A percentile compares a stretch with the other conserved stretches of the same genome.
phyloP scores from a whole-genome alignment of 2,797 vertebrate species.

The Poecilia velifera region DNA sequence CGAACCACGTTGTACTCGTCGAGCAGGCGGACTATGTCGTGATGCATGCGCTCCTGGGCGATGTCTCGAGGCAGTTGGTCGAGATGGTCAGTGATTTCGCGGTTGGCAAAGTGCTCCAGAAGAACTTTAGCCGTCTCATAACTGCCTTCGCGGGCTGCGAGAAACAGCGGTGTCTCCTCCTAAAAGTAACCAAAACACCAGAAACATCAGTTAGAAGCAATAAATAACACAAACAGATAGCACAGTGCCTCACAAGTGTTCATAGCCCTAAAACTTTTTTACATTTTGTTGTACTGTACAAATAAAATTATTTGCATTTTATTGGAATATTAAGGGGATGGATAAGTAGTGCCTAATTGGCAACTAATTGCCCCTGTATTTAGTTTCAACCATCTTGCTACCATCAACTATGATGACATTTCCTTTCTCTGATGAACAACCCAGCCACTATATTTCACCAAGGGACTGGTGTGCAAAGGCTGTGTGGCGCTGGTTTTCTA shows the following conservation, averaged over 20 bases:
- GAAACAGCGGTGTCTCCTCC: conserved; percentile 97
- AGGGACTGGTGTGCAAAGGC: background rate
- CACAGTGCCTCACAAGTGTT: background rate
- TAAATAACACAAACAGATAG: background rate
- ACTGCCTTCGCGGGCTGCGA: conserved; percentile 96
- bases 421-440: background rate
- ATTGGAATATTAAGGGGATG: background rate
- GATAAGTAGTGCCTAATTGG: background rate
- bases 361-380: background rate
- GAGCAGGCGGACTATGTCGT: conserved; percentile 94
- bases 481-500: background rate
- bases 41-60: conserved; percentile 97
- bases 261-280: background rate
- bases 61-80: conserved; percentile 96
- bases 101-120: conserved; percentile 95
- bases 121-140: conserved; percentile 95
- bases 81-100: conserved; percentile 98
- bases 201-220: background rate
- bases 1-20: conserved; percentile 94
- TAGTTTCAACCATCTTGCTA: background rate
- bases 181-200: conserved; percentile 52
- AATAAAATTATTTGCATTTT: background rate
- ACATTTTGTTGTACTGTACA: background rate
- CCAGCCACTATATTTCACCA: background rate
- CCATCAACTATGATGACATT: background rate